Evolutionary conservation across 2,113 vertebrate genomes (phyloP).

Genomic region (Pycnonotus jocosus): DNA sequence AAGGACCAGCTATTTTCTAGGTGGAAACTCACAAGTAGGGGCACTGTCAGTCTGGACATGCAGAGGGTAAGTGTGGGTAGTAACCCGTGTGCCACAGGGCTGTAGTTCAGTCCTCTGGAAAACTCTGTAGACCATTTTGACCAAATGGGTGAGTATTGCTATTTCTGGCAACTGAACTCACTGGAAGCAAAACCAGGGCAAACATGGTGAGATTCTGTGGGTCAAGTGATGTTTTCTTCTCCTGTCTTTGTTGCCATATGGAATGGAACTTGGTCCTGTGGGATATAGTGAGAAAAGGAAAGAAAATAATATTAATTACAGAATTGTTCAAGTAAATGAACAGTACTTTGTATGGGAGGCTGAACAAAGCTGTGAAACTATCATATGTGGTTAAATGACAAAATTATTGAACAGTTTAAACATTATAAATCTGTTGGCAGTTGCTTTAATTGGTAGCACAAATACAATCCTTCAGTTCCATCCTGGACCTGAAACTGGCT

Average conservation of each 20-base stretch:
- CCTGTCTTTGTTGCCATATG: not conserved
- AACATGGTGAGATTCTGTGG: not conserved
- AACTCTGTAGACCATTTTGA: not conserved
- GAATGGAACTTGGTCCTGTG: not conserved
- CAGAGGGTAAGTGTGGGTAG: not conserved
- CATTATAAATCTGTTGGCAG: not conserved
- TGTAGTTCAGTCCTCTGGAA: not conserved
- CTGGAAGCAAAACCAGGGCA: not conserved
- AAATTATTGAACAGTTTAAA: not conserved
- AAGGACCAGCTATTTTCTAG: not conserved
- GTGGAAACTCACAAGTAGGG: not conserved
- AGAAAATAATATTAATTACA: not conserved
- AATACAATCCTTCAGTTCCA: not conserved
- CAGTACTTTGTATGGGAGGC: not conserved
- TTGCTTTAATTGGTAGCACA: not conserved
- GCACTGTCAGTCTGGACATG: not conserved
- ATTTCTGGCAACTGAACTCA: not conserved
- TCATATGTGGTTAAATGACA: not conserved
- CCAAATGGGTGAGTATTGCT: not conserved
- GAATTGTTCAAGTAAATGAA: not conserved
- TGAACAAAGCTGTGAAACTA: not conserved
- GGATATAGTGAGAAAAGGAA: not conserved
- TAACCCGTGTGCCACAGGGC: rapidly evolving
- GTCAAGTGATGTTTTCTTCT: not conserved
- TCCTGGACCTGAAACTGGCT: not conserved